Percentiles rank a stretch among this genome's conserved stretches.
Evolutionary conservation across 2,888 invertebrate genomes (phyloP).

Genomic region (Agrochola lychnidis): DNA sequence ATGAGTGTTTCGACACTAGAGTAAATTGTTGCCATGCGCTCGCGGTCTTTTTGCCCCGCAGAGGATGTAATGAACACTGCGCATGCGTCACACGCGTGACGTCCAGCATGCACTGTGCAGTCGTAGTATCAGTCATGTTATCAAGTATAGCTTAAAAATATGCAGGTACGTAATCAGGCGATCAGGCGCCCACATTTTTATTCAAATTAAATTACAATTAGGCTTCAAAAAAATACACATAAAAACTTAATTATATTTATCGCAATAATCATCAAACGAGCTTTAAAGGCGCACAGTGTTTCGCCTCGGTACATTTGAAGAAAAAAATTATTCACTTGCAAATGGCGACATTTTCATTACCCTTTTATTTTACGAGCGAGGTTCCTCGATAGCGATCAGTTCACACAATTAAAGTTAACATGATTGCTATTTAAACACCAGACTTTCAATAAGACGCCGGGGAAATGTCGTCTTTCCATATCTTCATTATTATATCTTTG

Average conservation of each 20-base stretch:
- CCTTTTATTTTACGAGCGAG: conserved; percentile 59
- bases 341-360: conserved; percentile 64
- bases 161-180: not conserved
- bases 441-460: conserved; percentile 60
- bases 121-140: not conserved
- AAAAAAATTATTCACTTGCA: conserved; percentile 53
- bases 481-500: conserved; percentile 59
- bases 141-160: conserved; percentile 4
- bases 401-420: conserved; percentile 76
- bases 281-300: conserved; percentile 46
- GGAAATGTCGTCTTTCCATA: conserved; percentile 47
- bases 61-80: conserved; percentile 45
- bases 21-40: conserved; percentile 55
- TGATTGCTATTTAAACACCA: conserved; percentile 67
- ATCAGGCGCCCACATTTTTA: conserved; percentile 15
- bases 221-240: conserved; percentile 12
- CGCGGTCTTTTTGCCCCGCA: conserved; percentile 46
- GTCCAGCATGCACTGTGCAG: conserved; percentile 9
- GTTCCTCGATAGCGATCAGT: conserved; percentile 69
- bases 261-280: conserved; percentile 41
- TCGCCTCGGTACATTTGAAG: conserved; percentile 30
- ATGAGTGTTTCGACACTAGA: conserved; percentile 52
- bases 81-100: conserved; percentile 44
- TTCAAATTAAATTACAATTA: conserved; percentile 47
- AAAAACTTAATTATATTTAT: conserved; percentile 41